Evolutionary conservation across 2,888 invertebrate species (phyloP).

Genomic region (Torymus auratus): DNA sequence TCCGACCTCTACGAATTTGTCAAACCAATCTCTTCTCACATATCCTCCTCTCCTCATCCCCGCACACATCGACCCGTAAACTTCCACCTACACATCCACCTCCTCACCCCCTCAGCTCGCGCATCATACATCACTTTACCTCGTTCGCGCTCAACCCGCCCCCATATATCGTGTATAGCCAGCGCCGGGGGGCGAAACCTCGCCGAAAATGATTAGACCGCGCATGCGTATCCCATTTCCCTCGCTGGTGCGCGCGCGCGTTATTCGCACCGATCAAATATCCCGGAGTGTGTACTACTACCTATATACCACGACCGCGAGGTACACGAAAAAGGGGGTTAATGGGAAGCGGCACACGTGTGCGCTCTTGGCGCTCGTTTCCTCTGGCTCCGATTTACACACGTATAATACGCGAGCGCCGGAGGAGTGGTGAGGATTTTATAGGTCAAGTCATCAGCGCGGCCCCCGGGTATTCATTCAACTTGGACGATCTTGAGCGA

Average conservation of each 20-base stretch:
- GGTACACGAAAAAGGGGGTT: slow-evolving; percentile 35
- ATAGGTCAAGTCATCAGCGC: slow-evolving; percentile 37
- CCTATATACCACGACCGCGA: no score
- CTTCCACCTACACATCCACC: no score
- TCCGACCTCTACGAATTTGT: no score
- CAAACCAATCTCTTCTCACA: no score
- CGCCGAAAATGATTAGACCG: slow-evolving; percentile 32
- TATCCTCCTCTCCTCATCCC: no score
- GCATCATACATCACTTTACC: no score
- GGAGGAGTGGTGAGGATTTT: slow-evolving; percentile 11
- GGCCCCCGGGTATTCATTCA: background rate
- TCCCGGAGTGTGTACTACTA: background rate
- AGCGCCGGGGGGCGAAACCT: no score
- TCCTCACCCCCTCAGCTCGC: background rate
- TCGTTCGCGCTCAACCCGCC: no score
- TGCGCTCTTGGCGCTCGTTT: background rate
- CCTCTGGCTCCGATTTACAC: background rate
- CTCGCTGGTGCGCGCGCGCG: background rate
- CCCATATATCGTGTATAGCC: no score
- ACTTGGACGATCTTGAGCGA: background rate
- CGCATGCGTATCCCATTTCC: background rate
- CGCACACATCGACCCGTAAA: no score
- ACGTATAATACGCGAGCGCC: background rate
- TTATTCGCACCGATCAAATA: slow-evolving; percentile 29
- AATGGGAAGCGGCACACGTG: slow-evolving; percentile 34